Conservation (phyloP, 2,888 invertebrate genomes). For the Cyclophora albipunctata region DNA sequence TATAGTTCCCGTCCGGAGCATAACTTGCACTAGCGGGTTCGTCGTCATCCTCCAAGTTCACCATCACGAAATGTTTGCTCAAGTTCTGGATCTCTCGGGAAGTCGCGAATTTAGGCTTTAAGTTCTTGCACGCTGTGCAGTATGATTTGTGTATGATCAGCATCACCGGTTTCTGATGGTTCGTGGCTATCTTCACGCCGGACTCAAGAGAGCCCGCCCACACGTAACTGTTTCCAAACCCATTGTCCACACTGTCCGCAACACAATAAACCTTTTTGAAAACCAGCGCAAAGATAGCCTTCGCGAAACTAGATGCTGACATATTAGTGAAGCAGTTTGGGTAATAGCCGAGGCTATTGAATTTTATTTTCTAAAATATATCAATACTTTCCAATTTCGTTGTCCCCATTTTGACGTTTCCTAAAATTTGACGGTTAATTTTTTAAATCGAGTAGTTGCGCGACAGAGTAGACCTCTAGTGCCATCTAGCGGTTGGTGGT, state of each 20-base stretch:
- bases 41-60: slow-evolving; percentile 77
- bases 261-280: slow-evolving; percentile 44
- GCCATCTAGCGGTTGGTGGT: slow-evolving; percentile 18
- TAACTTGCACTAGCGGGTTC: slow-evolving; percentile 67
- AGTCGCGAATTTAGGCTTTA: slow-evolving; percentile 77
- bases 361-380: too few species aligned
- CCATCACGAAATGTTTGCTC: slow-evolving; percentile 80
- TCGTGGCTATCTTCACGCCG: slow-evolving; percentile 51
- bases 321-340: slow-evolving; percentile 27
- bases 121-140: slow-evolving; percentile 79
- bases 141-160: slow-evolving; percentile 79
- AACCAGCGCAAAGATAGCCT: slow-evolving; percentile 39
- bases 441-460: too few species aligned
- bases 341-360: slow-evolving; percentile 2
- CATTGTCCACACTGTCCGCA: slow-evolving; percentile 46
- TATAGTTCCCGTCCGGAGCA: slow-evolving; percentile 79
- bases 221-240: slow-evolving; percentile 58
- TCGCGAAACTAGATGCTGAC: slow-evolving; percentile 46
- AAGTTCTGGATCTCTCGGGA: slow-evolving; percentile 72
- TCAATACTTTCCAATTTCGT: neutral
- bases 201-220: slow-evolving; percentile 67
- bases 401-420: neutral
- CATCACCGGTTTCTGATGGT: slow-evolving; percentile 77
- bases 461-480: neutral
- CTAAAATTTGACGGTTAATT: too few species aligned